Conservation (phyloP, 2,113 vertebrate species). For the Campylomormyrus tamandua region DNA sequence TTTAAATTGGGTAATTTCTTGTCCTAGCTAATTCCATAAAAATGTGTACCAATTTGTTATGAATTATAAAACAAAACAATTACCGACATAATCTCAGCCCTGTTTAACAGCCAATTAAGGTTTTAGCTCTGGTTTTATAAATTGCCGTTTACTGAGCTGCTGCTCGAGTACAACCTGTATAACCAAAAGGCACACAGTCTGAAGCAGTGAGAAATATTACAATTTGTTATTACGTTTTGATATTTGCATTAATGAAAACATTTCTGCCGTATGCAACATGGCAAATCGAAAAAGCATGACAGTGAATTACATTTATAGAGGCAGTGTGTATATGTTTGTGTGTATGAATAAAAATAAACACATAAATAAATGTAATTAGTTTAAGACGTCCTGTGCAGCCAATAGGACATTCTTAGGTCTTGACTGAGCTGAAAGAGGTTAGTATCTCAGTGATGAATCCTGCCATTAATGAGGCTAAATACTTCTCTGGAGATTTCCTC, state of each 20-base stretch:
- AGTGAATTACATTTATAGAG: background rate
- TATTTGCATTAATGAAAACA: background rate
- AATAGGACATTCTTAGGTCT: background rate
- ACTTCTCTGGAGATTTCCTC: conserved; percentile 41
- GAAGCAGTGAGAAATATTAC: background rate
- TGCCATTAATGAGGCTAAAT: conserved; percentile 39
- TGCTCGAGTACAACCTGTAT: background rate
- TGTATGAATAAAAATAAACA: background rate
- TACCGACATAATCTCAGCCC: conserved; percentile 12
- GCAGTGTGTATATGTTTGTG: background rate
- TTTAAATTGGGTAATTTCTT: background rate
- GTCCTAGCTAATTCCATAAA: background rate
- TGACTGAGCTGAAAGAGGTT: conserved; percentile 25
- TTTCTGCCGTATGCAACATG: background rate
- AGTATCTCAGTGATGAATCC: conserved; percentile 41
- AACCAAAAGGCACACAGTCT: background rate
- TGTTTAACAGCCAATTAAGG: conserved; percentile 30
- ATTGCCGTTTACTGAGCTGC: conserved; percentile 10
- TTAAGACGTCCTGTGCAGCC: conserved; percentile 9
- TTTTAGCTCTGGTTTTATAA: conserved; percentile 14
- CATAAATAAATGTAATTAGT: background rate
- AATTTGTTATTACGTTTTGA: background rate
- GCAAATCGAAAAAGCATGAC: background rate
- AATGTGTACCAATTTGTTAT: background rate
- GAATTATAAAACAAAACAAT: conserved; percentile 15